Base-by-base conservation (phyloP, 2,113 vertebrate genomes). In the Myocastor coypus region DNA sequence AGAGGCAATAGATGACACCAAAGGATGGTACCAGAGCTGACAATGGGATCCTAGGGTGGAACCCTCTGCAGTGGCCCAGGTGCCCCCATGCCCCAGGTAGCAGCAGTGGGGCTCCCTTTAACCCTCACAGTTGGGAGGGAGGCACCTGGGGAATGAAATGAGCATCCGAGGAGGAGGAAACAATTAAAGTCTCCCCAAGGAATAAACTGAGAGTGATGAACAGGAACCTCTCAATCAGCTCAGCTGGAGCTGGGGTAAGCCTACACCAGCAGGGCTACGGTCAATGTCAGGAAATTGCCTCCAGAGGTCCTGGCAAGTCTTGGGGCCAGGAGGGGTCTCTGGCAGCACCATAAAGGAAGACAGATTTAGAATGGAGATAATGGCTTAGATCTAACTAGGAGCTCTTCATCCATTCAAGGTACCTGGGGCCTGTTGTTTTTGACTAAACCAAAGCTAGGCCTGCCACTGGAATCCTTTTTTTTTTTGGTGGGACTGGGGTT, bases 51-150 rank as follows among this genome's bases (percentile, higher is more conserved):
- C 28, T 64, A 82, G 83, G 30, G 80, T 4, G 3, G 5, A 68
- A 93, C 71, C 50, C 59, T 96, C 66, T 78, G 93, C 89, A 73
- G 87, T 85, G 82, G 64, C 91, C 94, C 93, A 90, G 93, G 96
- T 95, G 78, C 77, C 91, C 46, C 95, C 71, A 95, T 10, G 22
- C 92, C 94, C 92, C 93, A 96, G 95, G 95, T 96, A 98, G 97
- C 97, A 98, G 97, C 97, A 97, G 89, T 93, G 93, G 96, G 96
- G 87, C 84, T 96, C 92, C 83, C 84, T 96, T 96, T 92, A 91
- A 81, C 52, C 34, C 69, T 78, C 93, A 87, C 63, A 90, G 94
- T 95, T 87, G 94, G 92, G 94, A 96, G 94, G 84, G 84, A 96
- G 93, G 92, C 94, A 96, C 83, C 91, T 68, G 42, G 94, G 89